A percentile compares a stretch with the other conserved stretches of the same genome.
phyloP scores from a whole-genome alignment of 2,888 invertebrate genomes.

The Heliconius aoede region DNA sequence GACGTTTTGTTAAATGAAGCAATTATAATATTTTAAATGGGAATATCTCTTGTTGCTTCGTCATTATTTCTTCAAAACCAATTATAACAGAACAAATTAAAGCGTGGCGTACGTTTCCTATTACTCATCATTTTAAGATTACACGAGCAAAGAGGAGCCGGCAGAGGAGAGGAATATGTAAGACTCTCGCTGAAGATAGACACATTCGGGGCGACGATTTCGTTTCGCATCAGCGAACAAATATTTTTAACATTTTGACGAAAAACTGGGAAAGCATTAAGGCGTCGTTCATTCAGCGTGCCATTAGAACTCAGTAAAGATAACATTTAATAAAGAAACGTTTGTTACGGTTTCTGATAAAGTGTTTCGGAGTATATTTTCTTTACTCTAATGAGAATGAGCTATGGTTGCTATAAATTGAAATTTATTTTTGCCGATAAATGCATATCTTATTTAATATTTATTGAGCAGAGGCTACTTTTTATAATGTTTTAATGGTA shows the following conservation, averaged over 20 bases:
- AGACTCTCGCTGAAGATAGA: conserved; percentile 72
- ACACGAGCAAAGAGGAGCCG: conserved; percentile 64
- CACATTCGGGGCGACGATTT: conserved; percentile 76
- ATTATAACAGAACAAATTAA: conserved; percentile 16
- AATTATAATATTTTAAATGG: conserved; percentile 47
- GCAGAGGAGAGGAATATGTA: conserved; percentile 75
- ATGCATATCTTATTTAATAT: conserved; percentile 63
- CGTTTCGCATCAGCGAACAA: conserved; percentile 72
- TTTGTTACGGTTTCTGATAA: conserved; percentile 67
- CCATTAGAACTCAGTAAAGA: conserved; percentile 60
- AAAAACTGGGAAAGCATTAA: conserved; percentile 74
- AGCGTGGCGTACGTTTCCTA: conserved; percentile 6
- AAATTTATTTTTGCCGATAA: conserved; percentile 70
- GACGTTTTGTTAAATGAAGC: conserved; percentile 48
- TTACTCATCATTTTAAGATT: conserved; percentile 58
- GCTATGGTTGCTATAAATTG: conserved; percentile 69
- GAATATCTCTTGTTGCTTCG: conserved; percentile 36
- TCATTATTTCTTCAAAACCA: conserved; percentile 31
- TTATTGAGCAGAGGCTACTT: conserved; percentile 72
- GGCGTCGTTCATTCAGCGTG: conserved; percentile 64
- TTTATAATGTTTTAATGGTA: conserved; percentile 61
- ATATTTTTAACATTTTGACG: conserved; percentile 73
- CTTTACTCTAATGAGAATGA: conserved; percentile 71
- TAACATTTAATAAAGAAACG: conserved; percentile 62
- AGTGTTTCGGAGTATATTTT: conserved; percentile 63